Base-by-base conservation (phyloP, 1,140 invertebrate genomes). In the Oncopodura yosiiana region DNA sequence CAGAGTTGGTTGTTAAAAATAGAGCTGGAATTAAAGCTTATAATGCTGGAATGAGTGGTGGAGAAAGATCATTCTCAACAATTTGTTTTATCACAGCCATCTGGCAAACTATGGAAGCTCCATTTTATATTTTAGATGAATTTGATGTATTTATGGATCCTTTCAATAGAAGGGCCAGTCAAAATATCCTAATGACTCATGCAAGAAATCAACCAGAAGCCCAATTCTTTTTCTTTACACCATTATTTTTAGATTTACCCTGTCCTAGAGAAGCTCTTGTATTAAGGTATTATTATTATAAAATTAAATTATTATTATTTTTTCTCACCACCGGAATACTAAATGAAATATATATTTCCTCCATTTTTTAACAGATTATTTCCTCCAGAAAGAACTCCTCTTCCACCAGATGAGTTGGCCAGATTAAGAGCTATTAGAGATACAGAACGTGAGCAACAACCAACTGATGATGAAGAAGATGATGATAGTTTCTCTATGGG, bases 121-220 rank as follows among this genome's bases (percentile, higher is more conserved):
- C 94, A 0, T 95, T 98, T 70, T 86, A 89, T 68, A 91, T 94
- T 66, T 74, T 97, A 30, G 94, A 98, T 69, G 94, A 98, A 75
- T 96, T 96, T 71, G 94, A 99, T 70, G 93, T 98, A 0, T 99
- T 92, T 69, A 96, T 97, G 86, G 92, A 60, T 24, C 24, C 24
- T 3, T 36, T 45, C 14, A 55, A 60, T 52, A 42, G 58, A n/a
- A 51, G 29, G 11, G 24, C 29, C 2, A 56, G 58, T 42, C 46
- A 51, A 27, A 27, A 29, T 12, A 49, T 49, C 26, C 30, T 60
- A 2, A 51, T 37, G 23, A 43, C 19, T 19, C 46, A 56, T 42
- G 48, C 52, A 2, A 42, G 30, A 12, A 56, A 26, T 21, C 24
- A 37, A 26, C 26, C 29, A 6, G 4, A 30, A 39, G 21, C 24